A percentile compares a stretch with the other conserved stretches of the same genome.
Evolutionary conservation across 2,888 invertebrate genomes (phyloP).

Genomic region (Saturnia pavonia): DNA sequence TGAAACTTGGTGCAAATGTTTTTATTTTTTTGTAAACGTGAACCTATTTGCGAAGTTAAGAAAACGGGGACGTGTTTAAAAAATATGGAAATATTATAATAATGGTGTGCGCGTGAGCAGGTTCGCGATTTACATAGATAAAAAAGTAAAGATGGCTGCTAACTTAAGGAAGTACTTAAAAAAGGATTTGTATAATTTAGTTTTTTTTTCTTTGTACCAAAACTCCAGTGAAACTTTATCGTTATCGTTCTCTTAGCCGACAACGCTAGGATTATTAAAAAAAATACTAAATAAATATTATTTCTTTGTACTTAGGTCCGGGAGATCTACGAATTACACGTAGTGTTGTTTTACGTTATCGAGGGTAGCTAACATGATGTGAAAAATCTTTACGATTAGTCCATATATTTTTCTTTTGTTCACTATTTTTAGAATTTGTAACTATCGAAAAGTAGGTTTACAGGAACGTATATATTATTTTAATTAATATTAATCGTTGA

Average conservation of each 20-base stretch:
- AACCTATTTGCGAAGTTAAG: neutral
- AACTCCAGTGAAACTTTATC: slow-evolving; percentile 55
- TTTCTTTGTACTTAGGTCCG: neutral
- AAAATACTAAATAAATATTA: neutral
- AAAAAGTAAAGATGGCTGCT: slow-evolving; percentile 52
- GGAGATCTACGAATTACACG: neutral
- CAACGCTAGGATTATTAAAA: slow-evolving; percentile 26
- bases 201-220: slow-evolving; percentile 44
- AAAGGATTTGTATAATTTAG: slow-evolving; percentile 31
- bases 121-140: slow-evolving; percentile 11
- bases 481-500: neutral
- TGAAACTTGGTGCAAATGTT: slow-evolving; percentile 14
- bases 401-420: neutral
- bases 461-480: neutral
- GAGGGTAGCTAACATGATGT: neutral
- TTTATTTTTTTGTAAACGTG: slow-evolving; percentile 23
- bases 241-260: slow-evolving; percentile 36
- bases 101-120: neutral
- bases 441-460: neutral
- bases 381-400: neutral
- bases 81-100: too few relatives aligned
- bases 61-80: neutral
- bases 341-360: neutral
- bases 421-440: neutral
- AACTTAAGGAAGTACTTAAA: slow-evolving; percentile 70